Conservation (phyloP, 2,113 vertebrate species). For the Pagrus major region DNA sequence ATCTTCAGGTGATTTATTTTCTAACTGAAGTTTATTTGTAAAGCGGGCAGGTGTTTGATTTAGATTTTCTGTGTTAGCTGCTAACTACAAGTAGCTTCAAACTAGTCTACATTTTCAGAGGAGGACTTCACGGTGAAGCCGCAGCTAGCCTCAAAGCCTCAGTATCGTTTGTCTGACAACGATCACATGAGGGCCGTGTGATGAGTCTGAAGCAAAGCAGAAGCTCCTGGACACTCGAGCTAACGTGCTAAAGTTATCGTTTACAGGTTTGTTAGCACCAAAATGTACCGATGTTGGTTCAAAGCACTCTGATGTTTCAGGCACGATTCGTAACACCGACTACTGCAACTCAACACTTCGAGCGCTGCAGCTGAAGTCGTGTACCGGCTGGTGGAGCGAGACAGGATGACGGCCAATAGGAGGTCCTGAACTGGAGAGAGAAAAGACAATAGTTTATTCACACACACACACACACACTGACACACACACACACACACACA, state of each 20-base stretch:
- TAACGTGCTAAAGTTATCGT: not conserved
- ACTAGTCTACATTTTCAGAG: constrained; percentile 54
- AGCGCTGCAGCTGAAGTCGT: constrained; percentile 15
- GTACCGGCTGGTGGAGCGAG: constrained; percentile 17
- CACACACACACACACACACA: constrained; percentile 16
- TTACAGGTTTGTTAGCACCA: not conserved
- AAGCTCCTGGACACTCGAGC: not conserved
- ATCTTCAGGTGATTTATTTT: constrained; percentile 31
- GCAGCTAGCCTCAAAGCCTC: not conserved
- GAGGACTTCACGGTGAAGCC: not conserved
- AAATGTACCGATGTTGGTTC: not conserved
- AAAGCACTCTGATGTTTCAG: not conserved
- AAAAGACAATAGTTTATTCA: constrained; percentile 70
- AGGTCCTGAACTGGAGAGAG: constrained; percentile 40
- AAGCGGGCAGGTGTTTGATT: not conserved
- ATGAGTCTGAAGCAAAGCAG: not conserved
- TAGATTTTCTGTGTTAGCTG: not conserved
- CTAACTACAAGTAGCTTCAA: not conserved
- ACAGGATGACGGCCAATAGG: constrained; percentile 29
- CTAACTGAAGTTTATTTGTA: not conserved
- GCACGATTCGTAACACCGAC: not conserved
- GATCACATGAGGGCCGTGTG: not conserved
- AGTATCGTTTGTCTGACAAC: not conserved
- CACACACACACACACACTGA: constrained; percentile 14
- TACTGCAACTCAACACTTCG: not conserved